phyloP scores from a whole-genome alignment of 2,888 invertebrate genomes.

The Nezara viridula region DNA sequence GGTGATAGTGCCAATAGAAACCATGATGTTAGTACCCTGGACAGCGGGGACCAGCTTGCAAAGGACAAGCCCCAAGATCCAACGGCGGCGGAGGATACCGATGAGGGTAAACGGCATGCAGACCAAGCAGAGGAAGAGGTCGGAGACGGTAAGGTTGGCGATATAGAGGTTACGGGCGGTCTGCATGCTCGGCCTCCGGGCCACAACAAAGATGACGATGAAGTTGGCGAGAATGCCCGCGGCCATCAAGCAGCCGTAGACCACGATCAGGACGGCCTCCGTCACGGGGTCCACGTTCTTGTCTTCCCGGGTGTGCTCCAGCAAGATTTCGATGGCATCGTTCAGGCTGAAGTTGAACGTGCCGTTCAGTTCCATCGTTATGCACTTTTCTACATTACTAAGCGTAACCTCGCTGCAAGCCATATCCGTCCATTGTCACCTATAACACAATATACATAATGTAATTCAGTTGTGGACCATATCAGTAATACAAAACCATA shows the following conservation, averaged over 20 bases:
- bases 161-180: conserved; percentile 72
- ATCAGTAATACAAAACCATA: background rate
- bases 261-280: conserved; percentile 67
- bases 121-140: conserved; percentile 73
- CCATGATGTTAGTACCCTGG: conserved; percentile 75
- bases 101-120: conserved; percentile 75
- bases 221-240: conserved; percentile 68
- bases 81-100: conserved; percentile 70
- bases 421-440: conserved; percentile 57
- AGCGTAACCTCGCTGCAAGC: conserved; percentile 60
- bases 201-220: conserved; percentile 68
- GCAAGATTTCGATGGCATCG: conserved; percentile 65
- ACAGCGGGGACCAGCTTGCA: conserved; percentile 74
- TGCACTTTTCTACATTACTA: conserved; percentile 60
- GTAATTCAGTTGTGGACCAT: background rate
- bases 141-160: conserved; percentile 74
- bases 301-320: conserved; percentile 64
- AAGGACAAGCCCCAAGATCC: conserved; percentile 73
- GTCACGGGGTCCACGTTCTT: conserved; percentile 65
- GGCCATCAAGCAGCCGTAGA: conserved; percentile 68
- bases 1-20: conserved; percentile 75
- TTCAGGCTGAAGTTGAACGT: conserved; percentile 67
- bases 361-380: conserved; percentile 65
- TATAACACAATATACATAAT: background rate
- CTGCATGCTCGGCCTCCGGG: conserved; percentile 67